Evolutionary conservation across 2,797 vertebrate species (phyloP), one percentile per base, ranked within the genome.

Genomic region (Xiphophorus birchmanni): DNA sequence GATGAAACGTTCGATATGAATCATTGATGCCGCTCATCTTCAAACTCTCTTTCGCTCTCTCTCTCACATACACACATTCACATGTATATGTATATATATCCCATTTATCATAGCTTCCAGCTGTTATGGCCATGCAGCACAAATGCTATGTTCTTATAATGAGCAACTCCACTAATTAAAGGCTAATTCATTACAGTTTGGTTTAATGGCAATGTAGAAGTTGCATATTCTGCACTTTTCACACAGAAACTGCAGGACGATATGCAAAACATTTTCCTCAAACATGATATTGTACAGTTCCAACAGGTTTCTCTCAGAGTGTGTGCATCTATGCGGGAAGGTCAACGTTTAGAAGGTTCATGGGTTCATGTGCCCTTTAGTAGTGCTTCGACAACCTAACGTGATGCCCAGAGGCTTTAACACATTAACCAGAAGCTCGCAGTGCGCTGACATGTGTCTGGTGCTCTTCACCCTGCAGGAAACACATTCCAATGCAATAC

Each of bases 1-100:
- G 93, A 93, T 94, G 92, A 94, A 94, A 94, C 94, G 88, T 90
- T 93, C 84, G 47, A 82, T 90, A 94, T 95, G 92, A 95, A 96
- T 95, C 94, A 96, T 95, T 96, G 90, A 96, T 95, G 91, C 60
- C 73, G 79, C 79, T 71, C 72, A 67, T 54, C n/a, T 56, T 7
- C 47, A 80, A 29, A 74, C 44, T 73, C 69, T 47, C 12, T 72
- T 15, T 44, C 12, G 44, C 42, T 37, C 60, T 40, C 63, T 12
- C 63, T 11, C 21, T 13, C 73, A 37, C 78, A 44, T 54, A 32
- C 32, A 44, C 67, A 72, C 40, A 32, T 54, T 26, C 74, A 45
- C 78, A 50, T 63, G 32, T 35, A 52, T 56, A 47, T 29, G 29
- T 45, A 71, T 44, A 71, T n/a, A n/a, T 15, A 71, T 54, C 67